Conservation (phyloP, 1,140 invertebrate species). For the Philotrypesis tridentata region DNA sequence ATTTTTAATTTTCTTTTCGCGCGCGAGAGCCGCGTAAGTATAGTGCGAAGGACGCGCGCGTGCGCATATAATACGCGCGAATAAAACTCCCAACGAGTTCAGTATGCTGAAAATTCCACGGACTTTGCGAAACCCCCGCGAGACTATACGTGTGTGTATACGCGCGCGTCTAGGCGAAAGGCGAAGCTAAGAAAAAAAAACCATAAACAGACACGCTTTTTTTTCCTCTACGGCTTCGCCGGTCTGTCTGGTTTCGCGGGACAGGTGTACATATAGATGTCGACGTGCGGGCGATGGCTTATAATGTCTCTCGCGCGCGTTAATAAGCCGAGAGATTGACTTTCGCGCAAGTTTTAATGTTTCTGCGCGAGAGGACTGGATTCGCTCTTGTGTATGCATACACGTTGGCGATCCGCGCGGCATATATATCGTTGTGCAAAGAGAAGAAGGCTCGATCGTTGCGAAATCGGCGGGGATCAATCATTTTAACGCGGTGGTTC, state of each 20-base stretch:
- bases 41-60: too few relatives aligned
- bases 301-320: too few relatives aligned
- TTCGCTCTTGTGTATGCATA: too few relatives aligned
- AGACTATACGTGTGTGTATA: too few relatives aligned
- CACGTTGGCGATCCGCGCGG: too few relatives aligned
- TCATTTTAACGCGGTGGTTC: too few relatives aligned
- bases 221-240: background rate
- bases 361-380: background rate
- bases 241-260: background rate
- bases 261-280: too few relatives aligned
- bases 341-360: background rate
- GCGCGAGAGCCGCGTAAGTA: too few relatives aligned
- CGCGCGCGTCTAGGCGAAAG: background rate
- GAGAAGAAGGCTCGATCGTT: too few relatives aligned
- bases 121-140: background rate
- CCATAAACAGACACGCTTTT: background rate
- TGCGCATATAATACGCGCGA: background rate
- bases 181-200: background rate
- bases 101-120: background rate
- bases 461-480: too few relatives aligned
- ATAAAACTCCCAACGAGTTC: background rate
- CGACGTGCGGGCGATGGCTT: too few relatives aligned
- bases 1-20: background rate
- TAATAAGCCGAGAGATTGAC: background rate
- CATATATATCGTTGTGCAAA: too few relatives aligned